These are phyloP conservation scores for Hapalemur alaotrensis DNA, from an alignment of 2,797 vertebrate genomes.

Conservation along the genomic window DNA sequence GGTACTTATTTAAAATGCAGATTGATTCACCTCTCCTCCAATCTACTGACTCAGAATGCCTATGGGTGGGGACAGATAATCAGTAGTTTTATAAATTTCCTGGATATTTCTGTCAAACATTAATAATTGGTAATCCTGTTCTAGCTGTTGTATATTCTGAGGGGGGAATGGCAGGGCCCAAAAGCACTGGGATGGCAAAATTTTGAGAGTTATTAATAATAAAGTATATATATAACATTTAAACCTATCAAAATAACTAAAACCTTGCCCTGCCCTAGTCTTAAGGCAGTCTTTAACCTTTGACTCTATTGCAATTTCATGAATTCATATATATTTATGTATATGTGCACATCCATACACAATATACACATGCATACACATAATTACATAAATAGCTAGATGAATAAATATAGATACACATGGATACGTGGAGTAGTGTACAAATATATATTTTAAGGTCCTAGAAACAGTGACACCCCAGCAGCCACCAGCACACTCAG, in stretches of 20 bases:
- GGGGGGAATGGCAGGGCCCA: background rate
- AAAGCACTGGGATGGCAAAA: background rate
- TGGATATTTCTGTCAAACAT: background rate
- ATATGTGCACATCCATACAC: background rate
- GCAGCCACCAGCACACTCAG: background rate
- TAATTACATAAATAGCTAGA: background rate
- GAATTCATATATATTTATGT: background rate
- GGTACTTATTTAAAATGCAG: background rate
- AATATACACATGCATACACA: background rate
- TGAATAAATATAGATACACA: background rate
- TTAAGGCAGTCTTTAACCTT: background rate
- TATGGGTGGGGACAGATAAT: background rate
- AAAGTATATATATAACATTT: background rate
- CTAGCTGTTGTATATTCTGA: background rate
- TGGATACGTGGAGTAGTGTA: background rate
- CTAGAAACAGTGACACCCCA: background rate
- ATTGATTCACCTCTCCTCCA: background rate
- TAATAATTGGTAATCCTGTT: background rate
- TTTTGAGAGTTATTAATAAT: background rate
- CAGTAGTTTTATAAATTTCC: background rate
- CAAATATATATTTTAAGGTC: background rate
- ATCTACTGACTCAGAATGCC: background rate
- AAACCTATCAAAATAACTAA: background rate
- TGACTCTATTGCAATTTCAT: background rate
- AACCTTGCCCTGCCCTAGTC: background rate